Conservation (phyloP, 2,113 vertebrate species). For the Hydropotes inermis region DNA sequence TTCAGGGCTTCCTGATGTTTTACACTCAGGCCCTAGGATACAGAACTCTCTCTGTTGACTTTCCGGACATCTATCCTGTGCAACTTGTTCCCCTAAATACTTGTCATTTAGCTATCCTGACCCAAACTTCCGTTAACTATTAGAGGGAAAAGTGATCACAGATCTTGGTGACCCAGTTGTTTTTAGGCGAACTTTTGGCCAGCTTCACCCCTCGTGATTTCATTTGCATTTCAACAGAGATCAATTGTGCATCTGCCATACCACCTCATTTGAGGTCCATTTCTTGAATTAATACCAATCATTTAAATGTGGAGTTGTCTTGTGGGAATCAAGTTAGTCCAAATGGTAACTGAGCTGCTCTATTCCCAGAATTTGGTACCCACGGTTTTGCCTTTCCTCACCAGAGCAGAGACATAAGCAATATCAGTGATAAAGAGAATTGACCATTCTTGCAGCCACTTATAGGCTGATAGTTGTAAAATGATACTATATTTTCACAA, state of each 20-base stretch:
- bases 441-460: not conserved
- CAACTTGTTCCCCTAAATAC: not conserved
- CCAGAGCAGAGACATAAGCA: slow-evolving; percentile 30
- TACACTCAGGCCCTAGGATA: not conserved
- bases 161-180: not conserved
- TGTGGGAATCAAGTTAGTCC: slow-evolving; percentile 50
- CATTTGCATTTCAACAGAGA: slow-evolving; percentile 61
- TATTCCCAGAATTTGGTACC: slow-evolving; percentile 23
- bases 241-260: slow-evolving; percentile 57
- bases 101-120: not conserved
- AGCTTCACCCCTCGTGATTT: slow-evolving; percentile 40
- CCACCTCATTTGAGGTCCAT: slow-evolving; percentile 30
- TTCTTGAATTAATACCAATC: slow-evolving; percentile 61
- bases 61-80: slow-evolving; percentile 9
- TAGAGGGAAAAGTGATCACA: slow-evolving; percentile 32
- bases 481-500: slow-evolving; percentile 61
- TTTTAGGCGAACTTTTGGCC: slow-evolving; percentile 17
- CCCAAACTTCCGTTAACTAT: slow-evolving; percentile 56
- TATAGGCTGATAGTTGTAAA: not conserved
- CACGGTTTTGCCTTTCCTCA: not conserved
- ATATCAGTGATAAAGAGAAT: slow-evolving; percentile 38
- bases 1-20: not conserved
- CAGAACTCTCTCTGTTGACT: not conserved
- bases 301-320: slow-evolving; percentile 55
- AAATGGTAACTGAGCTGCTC: slow-evolving; percentile 35